phyloP scores from a whole-genome alignment of 2,113 vertebrate genomes.

The Rhegmatorhina hoffmannsi region DNA sequence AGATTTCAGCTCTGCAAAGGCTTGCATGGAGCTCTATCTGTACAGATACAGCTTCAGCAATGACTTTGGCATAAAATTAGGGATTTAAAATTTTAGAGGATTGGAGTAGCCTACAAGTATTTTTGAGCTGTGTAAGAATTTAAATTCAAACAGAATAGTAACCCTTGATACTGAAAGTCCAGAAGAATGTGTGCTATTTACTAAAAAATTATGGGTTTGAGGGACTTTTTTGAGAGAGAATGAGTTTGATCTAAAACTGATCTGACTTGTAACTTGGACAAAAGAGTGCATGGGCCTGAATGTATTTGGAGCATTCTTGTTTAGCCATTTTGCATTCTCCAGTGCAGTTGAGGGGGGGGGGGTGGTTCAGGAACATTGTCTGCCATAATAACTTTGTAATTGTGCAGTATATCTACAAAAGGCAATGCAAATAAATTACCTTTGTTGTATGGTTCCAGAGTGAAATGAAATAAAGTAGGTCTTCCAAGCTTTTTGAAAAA shows the following conservation, averaged over 20 bases:
- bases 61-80: neutral
- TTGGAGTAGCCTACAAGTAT: neutral
- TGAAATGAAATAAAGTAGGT: neutral
- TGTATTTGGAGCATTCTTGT: neutral
- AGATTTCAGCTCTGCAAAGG: neutral
- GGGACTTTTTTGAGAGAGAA: neutral
- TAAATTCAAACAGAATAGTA: neutral
- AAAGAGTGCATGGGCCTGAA: neutral
- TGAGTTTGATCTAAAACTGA: neutral
- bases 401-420: neutral
- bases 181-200: neutral
- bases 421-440: neutral
- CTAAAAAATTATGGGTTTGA: neutral
- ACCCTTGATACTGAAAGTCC: neutral
- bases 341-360: neutral
- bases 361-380: neutral
- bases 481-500: neutral
- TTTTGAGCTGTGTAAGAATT: neutral
- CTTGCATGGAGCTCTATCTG: neutral
- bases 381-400: neutral
- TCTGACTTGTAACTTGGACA: neutral
- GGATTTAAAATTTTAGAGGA: neutral
- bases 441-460: neutral
- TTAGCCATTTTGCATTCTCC: neutral
- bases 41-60: neutral